Evolutionary conservation across 2,888 invertebrate genomes (phyloP), one percentile per base, ranked within the genome.

Genomic region (Sinohyriopsis cumingii): DNA sequence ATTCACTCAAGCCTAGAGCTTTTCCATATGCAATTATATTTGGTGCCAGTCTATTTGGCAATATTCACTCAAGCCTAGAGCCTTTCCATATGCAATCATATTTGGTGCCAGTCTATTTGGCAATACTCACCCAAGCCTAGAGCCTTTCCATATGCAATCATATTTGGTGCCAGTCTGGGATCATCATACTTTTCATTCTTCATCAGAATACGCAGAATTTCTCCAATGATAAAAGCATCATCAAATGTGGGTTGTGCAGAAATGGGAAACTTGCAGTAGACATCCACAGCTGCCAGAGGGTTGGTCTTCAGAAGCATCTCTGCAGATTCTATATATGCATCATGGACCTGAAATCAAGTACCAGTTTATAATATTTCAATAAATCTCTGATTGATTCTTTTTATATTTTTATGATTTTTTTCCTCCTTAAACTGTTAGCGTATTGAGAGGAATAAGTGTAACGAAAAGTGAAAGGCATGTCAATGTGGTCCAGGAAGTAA

Each of bases 141-240:
- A 0, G 88, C 85, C 71, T 81, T 86, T 7, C 89, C 89, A 76
- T 85, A 84, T 7, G 83, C 76, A 62, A 89, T 88, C 86, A 89
- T 85, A 70, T 87, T 86, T 20, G 83, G 82, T 28, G 73, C 83
- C 28, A 89, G 81, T 63, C 88, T 77, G 4, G 85, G 80, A 74
- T 89, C 89, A 70, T 89, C 89, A 81, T 80, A 90, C 71, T 87
- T 86, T 77, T 90, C 87, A 18, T 79, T 78, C 73, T 89, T 89
- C 80, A 90, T 88, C 69, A 89, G 75, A 33, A 89, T 77, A 19
- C 87, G 77, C 1, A 89, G 86, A 65, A 90, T 87, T 68, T 90
- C 89, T 28, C 88, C 88, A 73, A 87, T 87, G 55, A 90, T 89
- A 77, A 84, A 90, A 18, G 89, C 89, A 81, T 90, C 89, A 73